Conservation (phyloP, 2,113 vertebrate genomes). For the Todiramphus saurophagus region DNA sequence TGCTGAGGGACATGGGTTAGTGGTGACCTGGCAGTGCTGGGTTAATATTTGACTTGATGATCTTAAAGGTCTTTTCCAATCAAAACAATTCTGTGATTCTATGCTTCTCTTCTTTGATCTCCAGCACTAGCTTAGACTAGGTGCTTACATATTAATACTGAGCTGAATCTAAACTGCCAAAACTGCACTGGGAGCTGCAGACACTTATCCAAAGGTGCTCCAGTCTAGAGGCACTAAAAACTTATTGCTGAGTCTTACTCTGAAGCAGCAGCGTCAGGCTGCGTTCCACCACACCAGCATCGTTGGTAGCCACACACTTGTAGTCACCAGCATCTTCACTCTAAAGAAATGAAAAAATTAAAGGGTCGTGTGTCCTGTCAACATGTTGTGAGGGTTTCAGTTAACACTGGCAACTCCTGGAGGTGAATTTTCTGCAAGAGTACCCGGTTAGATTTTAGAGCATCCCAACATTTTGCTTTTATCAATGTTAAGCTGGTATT, state of each 20-base stretch:
- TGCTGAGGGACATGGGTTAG: not conserved
- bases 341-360: constrained; percentile 64
- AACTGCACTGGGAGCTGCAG: not conserved
- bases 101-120: not conserved
- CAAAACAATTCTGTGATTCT: not conserved
- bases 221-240: not conserved
- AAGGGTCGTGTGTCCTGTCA: not conserved
- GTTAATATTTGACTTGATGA: not conserved
- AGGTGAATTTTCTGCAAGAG: not conserved
- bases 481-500: not conserved
- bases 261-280: constrained; percentile 87
- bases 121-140: not conserved
- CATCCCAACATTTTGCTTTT: not conserved
- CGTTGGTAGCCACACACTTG: constrained; percentile 92
- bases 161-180: not conserved
- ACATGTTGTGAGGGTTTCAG: not conserved
- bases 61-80: not conserved
- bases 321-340: constrained; percentile 94
- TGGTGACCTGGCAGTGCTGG: not conserved
- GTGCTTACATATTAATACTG: not conserved
- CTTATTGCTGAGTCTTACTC: constrained; percentile 77
- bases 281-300: constrained; percentile 87
- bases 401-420: not conserved
- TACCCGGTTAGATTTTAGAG: not conserved
- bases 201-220: not conserved